Evolutionary conservation across 2,888 invertebrate genomes (phyloP), one percentile per base, ranked within the genome.

Genomic region (Barypeithes pellucidus): DNA sequence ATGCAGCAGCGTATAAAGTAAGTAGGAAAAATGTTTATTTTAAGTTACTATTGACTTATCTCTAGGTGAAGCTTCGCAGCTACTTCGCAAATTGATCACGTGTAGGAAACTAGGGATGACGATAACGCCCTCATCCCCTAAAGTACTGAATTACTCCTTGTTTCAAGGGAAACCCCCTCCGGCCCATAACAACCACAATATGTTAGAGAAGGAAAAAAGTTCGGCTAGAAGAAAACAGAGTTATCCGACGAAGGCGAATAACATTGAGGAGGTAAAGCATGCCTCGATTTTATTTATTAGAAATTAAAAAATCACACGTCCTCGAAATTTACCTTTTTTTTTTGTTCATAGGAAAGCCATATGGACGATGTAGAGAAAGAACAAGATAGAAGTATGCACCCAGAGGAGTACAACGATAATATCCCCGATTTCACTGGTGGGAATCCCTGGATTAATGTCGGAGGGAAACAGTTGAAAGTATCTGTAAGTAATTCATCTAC

Each of bases 191-290:
- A 67, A 60, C 60, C 68, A 50, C 76, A 75, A 18, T 18, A 69
- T 20, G 77, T 76, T 62, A 59, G 75, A 72, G 76, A 81, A 72
- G 78, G 76, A 73, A 77, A 81, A 73, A 77, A 75, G 89, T 69
- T 90, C 91, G 59, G 93, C 92, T 76, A 89, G 94, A 77, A 89
- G 94, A 85, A 95, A 95, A 87, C 94, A 95, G 85, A 93, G 93
- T 83, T 94, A 91, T 85, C 94, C 94, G 1, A 92, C 92, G 78
- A 91, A 92, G 80, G 91, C 89, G n/a, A 81, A 76, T 33, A 76
- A 81, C 20, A 77, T 80, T 12, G 77, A 78, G 20, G 81, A 80
- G 52, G 80, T 72, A 50, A 29, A 29, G 9, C 5, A 8, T 29
- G 5, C 7, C 29, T 29, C 7, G 29, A 29, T 29, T 29, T 29